Percentiles rank a stretch among this genome's conserved stretches.
These are phyloP conservation scores for Hemiscyllium ocellatum DNA, from an alignment of 2,113 vertebrate species.

Conservation along the genomic window DNA sequence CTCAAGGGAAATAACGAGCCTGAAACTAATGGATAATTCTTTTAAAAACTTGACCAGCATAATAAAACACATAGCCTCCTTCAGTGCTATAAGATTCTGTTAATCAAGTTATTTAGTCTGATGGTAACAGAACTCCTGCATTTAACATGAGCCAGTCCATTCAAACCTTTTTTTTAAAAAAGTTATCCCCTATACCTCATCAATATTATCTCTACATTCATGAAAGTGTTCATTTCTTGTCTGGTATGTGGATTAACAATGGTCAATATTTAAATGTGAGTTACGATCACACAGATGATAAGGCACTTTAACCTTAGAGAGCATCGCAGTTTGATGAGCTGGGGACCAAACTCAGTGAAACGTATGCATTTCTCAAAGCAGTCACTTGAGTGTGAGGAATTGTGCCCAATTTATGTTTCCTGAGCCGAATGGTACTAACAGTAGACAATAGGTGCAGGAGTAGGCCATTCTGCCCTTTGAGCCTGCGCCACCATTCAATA, in stretches of 20 bases:
- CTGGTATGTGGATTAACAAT: neutral
- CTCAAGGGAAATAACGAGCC: neutral
- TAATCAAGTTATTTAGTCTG: neutral
- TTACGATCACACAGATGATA: neutral
- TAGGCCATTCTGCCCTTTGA: no score
- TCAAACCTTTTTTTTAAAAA: neutral
- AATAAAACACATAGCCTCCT: neutral
- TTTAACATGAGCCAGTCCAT: no score
- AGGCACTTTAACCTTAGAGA: neutral
- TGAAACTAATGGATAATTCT: neutral
- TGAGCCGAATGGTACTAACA: neutral
- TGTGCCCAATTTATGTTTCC: neutral
- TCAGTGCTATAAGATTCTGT: neutral
- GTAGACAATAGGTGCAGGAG: no score
- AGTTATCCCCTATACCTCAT: neutral
- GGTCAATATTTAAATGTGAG: neutral
- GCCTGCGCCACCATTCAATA: no score
- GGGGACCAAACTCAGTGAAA: neutral
- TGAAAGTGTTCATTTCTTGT: neutral
- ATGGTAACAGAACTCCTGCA: neutral
- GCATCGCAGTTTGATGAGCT: neutral
- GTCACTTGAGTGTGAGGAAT: neutral
- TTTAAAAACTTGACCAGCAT: neutral
- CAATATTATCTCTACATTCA: neutral
- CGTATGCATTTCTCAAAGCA: neutral